phyloP scores from a whole-genome alignment of 2,888 invertebrate genomes.

The Diadromus collaris region DNA sequence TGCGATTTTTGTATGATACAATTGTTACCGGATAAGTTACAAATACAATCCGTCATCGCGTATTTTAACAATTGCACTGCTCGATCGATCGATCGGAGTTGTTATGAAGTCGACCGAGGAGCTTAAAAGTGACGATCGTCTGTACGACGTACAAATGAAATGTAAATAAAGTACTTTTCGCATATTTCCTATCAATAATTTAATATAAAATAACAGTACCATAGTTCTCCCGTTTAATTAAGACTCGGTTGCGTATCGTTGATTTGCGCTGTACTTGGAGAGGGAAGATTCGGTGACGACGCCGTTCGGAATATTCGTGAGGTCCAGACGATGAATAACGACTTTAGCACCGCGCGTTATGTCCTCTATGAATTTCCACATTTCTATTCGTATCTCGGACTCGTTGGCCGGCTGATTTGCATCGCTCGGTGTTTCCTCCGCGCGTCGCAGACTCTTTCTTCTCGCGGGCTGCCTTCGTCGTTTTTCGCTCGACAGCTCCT shows the following conservation, averaged over 20 bases:
- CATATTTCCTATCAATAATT: constrained; percentile 15
- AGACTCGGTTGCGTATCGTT: constrained; percentile 36
- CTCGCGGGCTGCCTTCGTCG: constrained; percentile 49
- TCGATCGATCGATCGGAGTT: not conserved
- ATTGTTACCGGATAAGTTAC: constrained; percentile 4
- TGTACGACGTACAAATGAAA: not conserved
- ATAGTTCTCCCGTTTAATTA: constrained; percentile 7
- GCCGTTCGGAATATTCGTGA: constrained; percentile 65
- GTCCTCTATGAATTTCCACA: constrained; percentile 76
- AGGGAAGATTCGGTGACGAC: constrained; percentile 42
- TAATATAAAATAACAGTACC: not conserved
- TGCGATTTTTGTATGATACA: constrained; percentile 44
- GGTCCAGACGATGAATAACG: constrained; percentile 73
- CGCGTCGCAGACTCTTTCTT: constrained; percentile 42
- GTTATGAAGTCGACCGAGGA: not conserved
- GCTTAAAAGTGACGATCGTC: not conserved
- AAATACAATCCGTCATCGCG: constrained; percentile 8
- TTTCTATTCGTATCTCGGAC: constrained; percentile 69
- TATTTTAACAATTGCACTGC: constrained; percentile 25
- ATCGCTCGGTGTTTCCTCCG: constrained; percentile 15
- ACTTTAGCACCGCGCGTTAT: constrained; percentile 76
- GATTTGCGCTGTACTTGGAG: constrained; percentile 37
- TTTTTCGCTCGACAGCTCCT: constrained; percentile 58
- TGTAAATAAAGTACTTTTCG: constrained; percentile 4
- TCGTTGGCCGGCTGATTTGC: not conserved